These are phyloP conservation scores for Perizoma affinitatum DNA, from an alignment of 2,888 invertebrate genomes.

Conservation along the genomic window DNA sequence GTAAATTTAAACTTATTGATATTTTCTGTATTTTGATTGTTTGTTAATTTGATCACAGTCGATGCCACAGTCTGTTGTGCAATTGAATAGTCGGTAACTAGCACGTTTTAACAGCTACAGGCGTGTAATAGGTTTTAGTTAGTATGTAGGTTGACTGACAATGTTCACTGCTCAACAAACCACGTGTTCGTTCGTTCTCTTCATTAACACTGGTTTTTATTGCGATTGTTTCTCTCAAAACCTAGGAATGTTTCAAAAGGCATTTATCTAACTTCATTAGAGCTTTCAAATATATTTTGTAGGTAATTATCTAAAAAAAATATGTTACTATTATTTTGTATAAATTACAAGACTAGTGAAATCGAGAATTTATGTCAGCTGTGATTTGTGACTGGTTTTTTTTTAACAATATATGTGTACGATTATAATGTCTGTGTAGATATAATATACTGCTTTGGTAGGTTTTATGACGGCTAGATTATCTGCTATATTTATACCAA, in stretches of 20 bases:
- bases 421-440: constrained; percentile 73
- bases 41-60: constrained; percentile 14
- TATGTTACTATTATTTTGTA: constrained; percentile 73
- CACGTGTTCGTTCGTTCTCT: constrained; percentile 49
- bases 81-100: constrained; percentile 15
- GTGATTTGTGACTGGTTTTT: constrained; percentile 83
- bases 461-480: constrained; percentile 80
- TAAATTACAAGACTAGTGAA: constrained; percentile 80
- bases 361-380: constrained; percentile 83
- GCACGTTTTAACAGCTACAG: constrained; percentile 12
- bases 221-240: constrained; percentile 36
- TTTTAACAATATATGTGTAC: constrained; percentile 79
- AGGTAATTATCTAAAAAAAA: constrained; percentile 62
- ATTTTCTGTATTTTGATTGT: constrained; percentile 19
- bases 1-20: constrained; percentile 10
- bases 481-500: constrained; percentile 82
- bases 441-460: constrained; percentile 75
- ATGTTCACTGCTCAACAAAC: constrained; percentile 62
- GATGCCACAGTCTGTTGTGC: constrained; percentile 17
- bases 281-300: constrained; percentile 59
- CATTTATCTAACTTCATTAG: constrained; percentile 69
- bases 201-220: constrained; percentile 44
- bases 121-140: constrained; percentile 31
- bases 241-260: constrained; percentile 53
- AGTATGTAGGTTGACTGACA: constrained; percentile 50